Conservation (phyloP, 2,113 vertebrate genomes). For the Ammospiza caudacuta region DNA sequence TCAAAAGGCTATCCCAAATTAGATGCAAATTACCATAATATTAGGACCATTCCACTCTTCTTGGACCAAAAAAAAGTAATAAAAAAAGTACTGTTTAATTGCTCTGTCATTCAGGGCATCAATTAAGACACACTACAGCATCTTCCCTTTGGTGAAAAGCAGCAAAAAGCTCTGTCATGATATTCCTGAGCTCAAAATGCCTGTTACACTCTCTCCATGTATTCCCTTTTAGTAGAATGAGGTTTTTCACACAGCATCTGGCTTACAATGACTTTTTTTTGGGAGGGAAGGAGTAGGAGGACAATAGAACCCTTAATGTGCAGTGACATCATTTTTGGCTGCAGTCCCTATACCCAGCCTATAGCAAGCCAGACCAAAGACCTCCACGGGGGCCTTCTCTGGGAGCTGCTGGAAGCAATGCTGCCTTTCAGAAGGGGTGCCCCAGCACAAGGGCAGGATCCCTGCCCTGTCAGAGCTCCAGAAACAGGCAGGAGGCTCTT, state of each 20-base stretch:
- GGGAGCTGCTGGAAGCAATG: background rate
- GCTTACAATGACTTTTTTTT: background rate
- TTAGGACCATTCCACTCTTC: background rate
- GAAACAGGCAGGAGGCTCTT: background rate
- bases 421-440: background rate
- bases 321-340: slow-evolving; percentile 45
- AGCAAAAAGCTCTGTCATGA: background rate
- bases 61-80: background rate
- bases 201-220: background rate
- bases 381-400: background rate
- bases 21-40: background rate
- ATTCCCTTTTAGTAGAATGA: background rate
- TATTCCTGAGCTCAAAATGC: background rate
- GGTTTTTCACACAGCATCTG: background rate
- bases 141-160: background rate
- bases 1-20: background rate
- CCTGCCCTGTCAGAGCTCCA: background rate
- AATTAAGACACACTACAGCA: background rate
- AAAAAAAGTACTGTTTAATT: background rate
- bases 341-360: background rate
- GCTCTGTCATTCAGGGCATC: background rate
- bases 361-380: background rate
- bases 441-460: background rate
- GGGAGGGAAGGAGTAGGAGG: background rate
- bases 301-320: slow-evolving; percentile 26